A percentile compares a stretch with the other conserved stretches of the same genome.
phyloP scores from a whole-genome alignment of 2,113 vertebrate genomes.

The Urocitellus parryii region DNA sequence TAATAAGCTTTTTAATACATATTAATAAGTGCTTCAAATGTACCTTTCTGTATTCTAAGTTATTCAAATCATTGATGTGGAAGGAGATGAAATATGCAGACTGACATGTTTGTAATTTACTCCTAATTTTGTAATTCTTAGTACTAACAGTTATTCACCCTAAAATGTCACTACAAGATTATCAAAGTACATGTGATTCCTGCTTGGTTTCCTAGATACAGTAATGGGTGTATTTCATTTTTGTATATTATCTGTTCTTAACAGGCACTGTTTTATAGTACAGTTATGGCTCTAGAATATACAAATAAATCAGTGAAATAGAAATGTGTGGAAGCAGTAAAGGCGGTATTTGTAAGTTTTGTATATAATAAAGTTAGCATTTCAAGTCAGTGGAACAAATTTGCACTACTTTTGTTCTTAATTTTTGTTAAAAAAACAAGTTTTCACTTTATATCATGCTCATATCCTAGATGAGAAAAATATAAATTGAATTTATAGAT shows the following conservation, averaged over 20 bases:
- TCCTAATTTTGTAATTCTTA: constrained; percentile 41
- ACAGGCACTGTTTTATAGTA: not conserved
- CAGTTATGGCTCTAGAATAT: not conserved
- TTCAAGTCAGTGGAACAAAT: not conserved
- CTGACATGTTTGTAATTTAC: not conserved
- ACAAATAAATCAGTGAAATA: not conserved
- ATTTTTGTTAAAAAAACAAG: not conserved
- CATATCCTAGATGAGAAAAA: not conserved
- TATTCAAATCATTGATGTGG: not conserved
- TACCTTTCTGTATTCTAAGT: constrained; percentile 14
- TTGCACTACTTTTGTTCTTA: not conserved
- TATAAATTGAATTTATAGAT: not conserved
- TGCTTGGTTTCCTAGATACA: not conserved
- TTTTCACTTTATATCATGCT: not conserved
- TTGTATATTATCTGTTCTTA: not conserved
- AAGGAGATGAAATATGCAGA: not conserved
- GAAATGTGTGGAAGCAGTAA: not conserved
- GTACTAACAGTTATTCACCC: not conserved
- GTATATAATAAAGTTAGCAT: not conserved
- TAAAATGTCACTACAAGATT: not conserved
- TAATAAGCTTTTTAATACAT: not conserved
- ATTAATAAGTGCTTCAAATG: not conserved
- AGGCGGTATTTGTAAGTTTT: not conserved
- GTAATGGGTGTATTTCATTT: not conserved
- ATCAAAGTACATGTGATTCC: not conserved